These are phyloP conservation scores for Synanthedon formicaeformis DNA, from an alignment of 2,888 invertebrate genomes.

Conservation along the genomic window DNA sequence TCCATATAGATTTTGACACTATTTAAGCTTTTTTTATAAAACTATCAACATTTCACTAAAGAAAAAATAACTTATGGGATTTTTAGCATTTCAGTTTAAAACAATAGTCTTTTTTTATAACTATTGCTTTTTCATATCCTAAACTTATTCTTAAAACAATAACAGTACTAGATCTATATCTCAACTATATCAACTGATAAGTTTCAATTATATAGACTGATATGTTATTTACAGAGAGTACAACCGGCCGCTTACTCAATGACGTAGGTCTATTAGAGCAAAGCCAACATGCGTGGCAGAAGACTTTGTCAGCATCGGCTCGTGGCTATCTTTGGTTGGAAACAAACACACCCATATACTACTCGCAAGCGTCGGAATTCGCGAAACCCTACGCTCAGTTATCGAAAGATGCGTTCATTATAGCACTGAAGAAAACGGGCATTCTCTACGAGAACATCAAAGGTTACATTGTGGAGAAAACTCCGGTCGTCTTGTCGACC, in stretches of 20 bases:
- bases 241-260: conserved; percentile 74
- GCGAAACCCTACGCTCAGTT: conserved; percentile 74
- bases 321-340: conserved; percentile 77
- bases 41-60: too few relatives aligned
- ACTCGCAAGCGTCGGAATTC: conserved; percentile 62
- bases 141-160: too few relatives aligned
- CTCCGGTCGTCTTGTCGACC: conserved; percentile 46
- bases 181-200: too few relatives aligned
- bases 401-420: conserved; percentile 65
- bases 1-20: too few relatives aligned
- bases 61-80: too few relatives aligned
- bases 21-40: too few relatives aligned
- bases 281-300: conserved; percentile 73
- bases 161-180: too few relatives aligned
- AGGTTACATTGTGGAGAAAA: conserved; percentile 63
- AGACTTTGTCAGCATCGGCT: conserved; percentile 70
- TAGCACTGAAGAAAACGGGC: conserved; percentile 65
- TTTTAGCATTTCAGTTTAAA: too few relatives aligned
- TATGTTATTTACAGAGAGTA: conserved; percentile 63
- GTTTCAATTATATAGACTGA: too few relatives aligned
- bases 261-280: conserved; percentile 75
- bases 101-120: too few relatives aligned
- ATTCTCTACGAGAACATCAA: conserved; percentile 58
- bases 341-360: conserved; percentile 76
- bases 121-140: too few relatives aligned